These are phyloP conservation scores for Molanna angustata DNA, from an alignment of 2,888 invertebrate species.

Conservation along the genomic window DNA sequence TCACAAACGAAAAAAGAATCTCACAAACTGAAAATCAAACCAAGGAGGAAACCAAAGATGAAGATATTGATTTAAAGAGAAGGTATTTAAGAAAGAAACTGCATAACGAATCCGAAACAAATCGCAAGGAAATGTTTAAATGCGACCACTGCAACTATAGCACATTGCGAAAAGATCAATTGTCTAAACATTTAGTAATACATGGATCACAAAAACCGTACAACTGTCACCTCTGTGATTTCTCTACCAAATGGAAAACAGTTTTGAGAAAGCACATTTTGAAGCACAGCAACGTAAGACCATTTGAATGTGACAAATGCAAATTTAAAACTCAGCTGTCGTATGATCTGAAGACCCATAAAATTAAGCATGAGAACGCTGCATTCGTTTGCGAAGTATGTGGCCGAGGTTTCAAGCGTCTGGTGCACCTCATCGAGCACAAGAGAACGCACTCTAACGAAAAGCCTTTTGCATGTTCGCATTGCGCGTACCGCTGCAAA, in stretches of 20 bases:
- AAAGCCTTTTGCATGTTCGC: background rate
- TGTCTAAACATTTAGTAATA: slow-evolving; percentile 1
- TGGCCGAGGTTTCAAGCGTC: background rate
- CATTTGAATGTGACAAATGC: slow-evolving; percentile 10
- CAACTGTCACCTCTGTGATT: slow-evolving; percentile 10
- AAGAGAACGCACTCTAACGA: background rate
- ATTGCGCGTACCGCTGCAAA: background rate
- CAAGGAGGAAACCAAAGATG: background rate
- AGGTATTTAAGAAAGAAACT: background rate
- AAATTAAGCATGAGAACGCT: background rate
- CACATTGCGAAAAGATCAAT: background rate
- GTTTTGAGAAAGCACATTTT: slow-evolving; percentile 6
- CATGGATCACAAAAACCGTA: slow-evolving; percentile 4
- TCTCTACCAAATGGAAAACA: background rate
- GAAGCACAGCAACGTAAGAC: slow-evolving; percentile 4
- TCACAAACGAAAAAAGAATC: background rate
- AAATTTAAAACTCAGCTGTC: background rate
- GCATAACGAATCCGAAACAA: too few species aligned
- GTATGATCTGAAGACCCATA: slow-evolving; percentile 1
- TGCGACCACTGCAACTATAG: slow-evolving; percentile 1
- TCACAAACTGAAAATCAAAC: background rate
- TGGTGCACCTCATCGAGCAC: background rate
- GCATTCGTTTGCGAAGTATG: background rate
- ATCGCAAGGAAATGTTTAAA: background rate
- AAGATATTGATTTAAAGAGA: background rate